Evolutionary conservation across 2,113 vertebrate genomes (phyloP).

Genomic region (Trinectes maculatus): DNA sequence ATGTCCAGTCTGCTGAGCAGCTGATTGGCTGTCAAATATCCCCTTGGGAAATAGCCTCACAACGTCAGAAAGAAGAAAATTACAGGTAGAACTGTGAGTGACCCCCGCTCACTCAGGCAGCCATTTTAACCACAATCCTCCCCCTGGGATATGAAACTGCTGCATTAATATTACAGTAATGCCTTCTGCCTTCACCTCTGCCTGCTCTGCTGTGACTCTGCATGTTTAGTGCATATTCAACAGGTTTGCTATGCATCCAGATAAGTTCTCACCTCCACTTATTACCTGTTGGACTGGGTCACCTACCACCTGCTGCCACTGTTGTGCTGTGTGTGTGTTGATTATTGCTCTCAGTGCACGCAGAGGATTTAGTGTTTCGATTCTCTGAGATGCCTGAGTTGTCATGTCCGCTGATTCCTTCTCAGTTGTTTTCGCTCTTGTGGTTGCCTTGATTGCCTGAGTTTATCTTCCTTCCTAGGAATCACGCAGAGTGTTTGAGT

Average conservation of each 20-base stretch:
- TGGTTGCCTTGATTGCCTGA: neutral
- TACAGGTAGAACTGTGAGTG: constrained; percentile 10
- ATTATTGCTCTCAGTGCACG: constrained; percentile 1
- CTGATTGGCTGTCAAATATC: constrained; percentile 32
- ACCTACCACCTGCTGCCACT: constrained; percentile 41
- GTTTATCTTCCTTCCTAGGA: neutral
- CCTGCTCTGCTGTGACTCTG: constrained; percentile 14
- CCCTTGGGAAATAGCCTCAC: neutral
- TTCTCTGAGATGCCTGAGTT: constrained; percentile 2
- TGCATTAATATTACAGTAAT: constrained; percentile 32
- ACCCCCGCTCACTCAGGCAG: constrained; percentile 22
- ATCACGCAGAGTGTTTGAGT: neutral
- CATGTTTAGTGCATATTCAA: constrained; percentile 36
- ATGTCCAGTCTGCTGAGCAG: constrained; percentile 45
- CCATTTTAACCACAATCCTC: constrained; percentile 14
- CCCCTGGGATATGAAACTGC: constrained; percentile 15
- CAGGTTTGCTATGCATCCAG: constrained; percentile 3
- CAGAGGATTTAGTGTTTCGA: constrained; percentile 16
- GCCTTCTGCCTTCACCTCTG: constrained; percentile 11
- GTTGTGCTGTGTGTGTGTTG: constrained; percentile 40
- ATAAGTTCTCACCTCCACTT: constrained; percentile 6
- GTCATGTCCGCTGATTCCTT: neutral
- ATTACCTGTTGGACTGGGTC: constrained; percentile 44
- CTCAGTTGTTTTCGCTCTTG: neutral
- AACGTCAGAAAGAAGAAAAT: neutral